phyloP scores from a whole-genome alignment of 2,888 invertebrate genomes.

The Limnephilus auricula region DNA sequence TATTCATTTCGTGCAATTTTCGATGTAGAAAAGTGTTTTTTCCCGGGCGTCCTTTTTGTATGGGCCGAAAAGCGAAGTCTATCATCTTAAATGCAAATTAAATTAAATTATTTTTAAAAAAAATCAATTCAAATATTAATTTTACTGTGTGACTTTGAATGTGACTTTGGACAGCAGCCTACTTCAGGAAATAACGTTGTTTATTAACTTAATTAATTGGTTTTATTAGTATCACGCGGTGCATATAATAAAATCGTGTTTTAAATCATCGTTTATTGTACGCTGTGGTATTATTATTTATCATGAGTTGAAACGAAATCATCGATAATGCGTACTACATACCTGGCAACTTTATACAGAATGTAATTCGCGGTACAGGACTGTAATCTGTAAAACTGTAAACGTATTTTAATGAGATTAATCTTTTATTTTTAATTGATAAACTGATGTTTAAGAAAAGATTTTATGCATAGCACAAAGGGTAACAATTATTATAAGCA shows the following conservation, averaged over 20 bases:
- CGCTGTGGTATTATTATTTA: neutral
- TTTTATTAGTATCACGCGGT: slow-evolving; percentile 21
- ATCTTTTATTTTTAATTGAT: neutral
- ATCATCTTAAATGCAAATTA: no score
- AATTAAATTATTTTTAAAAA: no score
- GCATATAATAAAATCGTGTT: slow-evolving; percentile 9
- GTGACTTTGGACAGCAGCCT: neutral
- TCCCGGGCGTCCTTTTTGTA: no score
- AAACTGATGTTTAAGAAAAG: no score
- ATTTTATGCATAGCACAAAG: no score
- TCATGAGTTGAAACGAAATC: neutral
- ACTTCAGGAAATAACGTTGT: neutral
- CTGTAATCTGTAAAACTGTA: no score
- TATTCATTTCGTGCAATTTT: no score
- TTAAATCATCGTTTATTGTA: slow-evolving; percentile 9
- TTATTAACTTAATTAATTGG: slow-evolving; percentile 23
- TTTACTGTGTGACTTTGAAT: neutral
- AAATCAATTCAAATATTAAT: neutral
- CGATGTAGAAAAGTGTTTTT: no score
- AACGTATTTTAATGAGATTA: neutral
- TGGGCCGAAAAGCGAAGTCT: no score
- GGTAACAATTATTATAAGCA: no score
- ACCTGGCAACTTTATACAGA: neutral
- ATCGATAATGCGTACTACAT: neutral
- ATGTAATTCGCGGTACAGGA: neutral